Base-by-base conservation (phyloP, 2,113 vertebrate genomes). In the Scortum barcoo region DNA sequence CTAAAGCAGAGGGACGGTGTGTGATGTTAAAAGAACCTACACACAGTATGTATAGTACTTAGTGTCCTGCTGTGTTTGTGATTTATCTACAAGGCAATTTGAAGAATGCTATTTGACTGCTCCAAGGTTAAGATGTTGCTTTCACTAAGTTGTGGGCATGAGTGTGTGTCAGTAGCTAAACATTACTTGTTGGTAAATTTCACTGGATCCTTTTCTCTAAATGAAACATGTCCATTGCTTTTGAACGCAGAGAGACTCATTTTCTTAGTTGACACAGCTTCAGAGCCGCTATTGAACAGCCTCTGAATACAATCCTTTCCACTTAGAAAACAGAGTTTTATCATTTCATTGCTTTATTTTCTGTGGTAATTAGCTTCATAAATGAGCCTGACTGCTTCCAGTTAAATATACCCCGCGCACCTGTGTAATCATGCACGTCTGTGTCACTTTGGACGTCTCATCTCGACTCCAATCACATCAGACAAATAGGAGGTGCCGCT, bases 391-490 rank as follows among this genome's bases (percentile, higher is more conserved):
- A 42, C 36, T 13, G 72, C 57, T 54, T 11, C 3, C n/a, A 50
- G 56, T 72, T 75, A 60, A 61, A 68, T 62, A 16, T 14, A 57
- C 62, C 33, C 28, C 0, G 4, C 75, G 76, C 79, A 88, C 90
- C 90, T 87, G 89, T 72, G 62, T 72, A 88, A 88, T 88, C 67
- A 83, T 13, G 20, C 73, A 62, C 11, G 68, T 58, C 75, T 46
- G 33, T 88, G 87, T 84, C 84, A 84, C 50, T 48, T 82, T 42
- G 81, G 81, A 88, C 54, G 24, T 68, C 77, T 89, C 81, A 76
- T 70, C 62, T 22, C 0, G 60, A 84, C 56, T 79, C 51, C 78
- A 76, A 67, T 86, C 84, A 78, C 60, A 72, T 54, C 81, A 85
- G 73, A 72, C 85, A 62, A 80, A 86, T 75, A 79, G 62, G 77